Conservation (phyloP, 2,113 vertebrate genomes). For the Caretta caretta region DNA sequence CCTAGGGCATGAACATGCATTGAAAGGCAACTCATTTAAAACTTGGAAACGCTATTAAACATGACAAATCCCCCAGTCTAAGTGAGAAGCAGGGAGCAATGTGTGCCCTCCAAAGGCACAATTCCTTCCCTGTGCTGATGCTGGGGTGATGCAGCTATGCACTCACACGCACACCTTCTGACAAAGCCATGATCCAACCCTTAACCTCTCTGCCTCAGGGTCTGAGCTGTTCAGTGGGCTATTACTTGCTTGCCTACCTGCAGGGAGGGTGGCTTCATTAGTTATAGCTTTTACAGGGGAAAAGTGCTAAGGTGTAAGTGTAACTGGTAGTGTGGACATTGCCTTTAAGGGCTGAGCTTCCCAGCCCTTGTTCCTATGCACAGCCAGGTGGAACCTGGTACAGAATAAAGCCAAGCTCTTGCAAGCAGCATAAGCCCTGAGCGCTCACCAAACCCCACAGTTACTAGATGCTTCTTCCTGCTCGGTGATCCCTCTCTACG, state of each 20-base stretch:
- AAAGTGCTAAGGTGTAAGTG: neutral
- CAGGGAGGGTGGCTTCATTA: neutral
- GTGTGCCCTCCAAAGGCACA: no score
- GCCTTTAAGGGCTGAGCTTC: neutral
- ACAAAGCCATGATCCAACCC: neutral
- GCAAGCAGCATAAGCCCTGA: neutral
- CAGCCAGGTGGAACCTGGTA: neutral
- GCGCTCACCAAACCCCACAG: neutral
- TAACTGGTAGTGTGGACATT: neutral
- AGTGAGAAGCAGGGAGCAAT: no score
- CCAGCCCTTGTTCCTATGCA: neutral
- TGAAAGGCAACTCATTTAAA: no score
- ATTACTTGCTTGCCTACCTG: neutral
- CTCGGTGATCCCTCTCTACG: neutral
- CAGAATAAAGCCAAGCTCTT: neutral
- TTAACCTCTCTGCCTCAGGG: neutral
- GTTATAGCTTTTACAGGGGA: neutral
- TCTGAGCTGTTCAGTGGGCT: neutral
- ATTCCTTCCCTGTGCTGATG: neutral
- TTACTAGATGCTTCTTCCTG: neutral
- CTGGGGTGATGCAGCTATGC: neutral
- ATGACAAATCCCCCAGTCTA: neutral
- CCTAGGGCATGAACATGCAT: no score
- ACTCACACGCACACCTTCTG: neutral
- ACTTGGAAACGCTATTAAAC: neutral